Evolutionary conservation across 92 coral and sea anemone species (phyloP), one percentile per base, ranked within the genome.

Genomic region (Palythoa caribaeorum): DNA sequence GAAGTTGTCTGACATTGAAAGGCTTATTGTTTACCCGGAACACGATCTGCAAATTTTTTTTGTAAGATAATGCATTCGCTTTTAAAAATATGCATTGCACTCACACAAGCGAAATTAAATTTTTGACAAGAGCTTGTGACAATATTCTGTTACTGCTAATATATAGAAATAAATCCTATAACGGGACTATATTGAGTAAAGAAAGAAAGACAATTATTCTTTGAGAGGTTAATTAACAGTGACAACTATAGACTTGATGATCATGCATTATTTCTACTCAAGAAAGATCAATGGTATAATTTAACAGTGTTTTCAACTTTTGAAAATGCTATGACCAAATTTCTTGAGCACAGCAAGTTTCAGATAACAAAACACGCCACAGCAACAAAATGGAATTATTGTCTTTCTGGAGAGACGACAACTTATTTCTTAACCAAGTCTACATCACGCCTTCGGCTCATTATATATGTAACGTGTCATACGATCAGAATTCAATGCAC

Each of bases 21-120:
- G 83, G 83, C 44, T 54, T 77, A 77, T 77, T 77, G 83, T 77
- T 53, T 77, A 53, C n/a, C 15, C 69, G 83, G 83, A 77, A 77
- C 83, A 77, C 83, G 83, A 77, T 77, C 83, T 77, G 69, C 63
- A 3, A 59, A 13, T 65, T 3, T 53, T 73, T 77, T 54, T 50
- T 11, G 83, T 55, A 77, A 77, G 69, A 77, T 77, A 77, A 77
- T 17, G 48, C 80, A 54, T 48, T 71, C 50, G 65, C 6, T 35
- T 70, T 70, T 70, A 36, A 35, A 12, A 7, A 70, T 10, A 70
- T 10, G 36, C 1, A 70, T 16, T 12, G 44, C 75, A 6, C 10
- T 70, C 47, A 35, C 17, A 12, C 13, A 9, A 17, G 1, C 36
- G 75, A 36, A 70, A 70, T 70, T 20, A 12, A 70, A 36, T 11